Conservation (phyloP, 1,140 invertebrate species). For the Drosophila ambigua region DNA sequence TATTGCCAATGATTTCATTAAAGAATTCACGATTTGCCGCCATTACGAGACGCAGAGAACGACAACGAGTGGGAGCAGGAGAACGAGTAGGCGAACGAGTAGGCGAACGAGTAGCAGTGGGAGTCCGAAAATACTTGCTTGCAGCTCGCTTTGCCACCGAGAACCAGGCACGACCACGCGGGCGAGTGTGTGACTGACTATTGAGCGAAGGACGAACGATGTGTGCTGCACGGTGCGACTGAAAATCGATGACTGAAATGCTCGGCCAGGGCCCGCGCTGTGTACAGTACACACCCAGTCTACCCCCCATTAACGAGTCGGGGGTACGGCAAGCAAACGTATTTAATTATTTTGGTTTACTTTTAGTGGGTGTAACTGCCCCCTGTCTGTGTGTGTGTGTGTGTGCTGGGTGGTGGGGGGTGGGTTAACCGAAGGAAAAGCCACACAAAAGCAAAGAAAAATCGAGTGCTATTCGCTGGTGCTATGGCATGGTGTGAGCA, state of each 20-base stretch:
- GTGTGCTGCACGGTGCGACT: conserved; percentile 44
- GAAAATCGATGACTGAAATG: conserved; percentile 71
- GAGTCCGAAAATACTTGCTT: neutral
- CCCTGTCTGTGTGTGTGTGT: neutral
- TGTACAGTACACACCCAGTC: no score
- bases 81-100: no score
- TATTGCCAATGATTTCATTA: conserved; percentile 78
- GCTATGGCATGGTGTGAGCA: neutral
- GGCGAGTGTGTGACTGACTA: conserved; percentile 32
- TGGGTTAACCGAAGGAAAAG: conserved; percentile 41
- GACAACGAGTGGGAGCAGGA: no score
- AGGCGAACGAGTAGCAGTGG: no score
- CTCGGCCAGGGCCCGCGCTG: conserved; percentile 33
- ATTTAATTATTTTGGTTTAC: conserved; percentile 72
- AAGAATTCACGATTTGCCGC: conserved; percentile 77
- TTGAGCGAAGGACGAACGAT: conserved; percentile 22
- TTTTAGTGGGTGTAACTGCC: conserved; percentile 11
- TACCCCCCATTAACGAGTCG: no score
- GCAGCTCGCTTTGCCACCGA: no score
- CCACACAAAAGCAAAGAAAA: conserved; percentile 40
- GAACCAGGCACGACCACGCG: neutral
- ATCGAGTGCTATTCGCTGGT: no score
- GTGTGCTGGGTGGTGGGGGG: no score
- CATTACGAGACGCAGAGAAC: conserved; percentile 26
- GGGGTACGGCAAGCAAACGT: conserved; percentile 59